Conservation (phyloP, 1,140 invertebrate species). For the Tetragonula clypearis region DNA sequence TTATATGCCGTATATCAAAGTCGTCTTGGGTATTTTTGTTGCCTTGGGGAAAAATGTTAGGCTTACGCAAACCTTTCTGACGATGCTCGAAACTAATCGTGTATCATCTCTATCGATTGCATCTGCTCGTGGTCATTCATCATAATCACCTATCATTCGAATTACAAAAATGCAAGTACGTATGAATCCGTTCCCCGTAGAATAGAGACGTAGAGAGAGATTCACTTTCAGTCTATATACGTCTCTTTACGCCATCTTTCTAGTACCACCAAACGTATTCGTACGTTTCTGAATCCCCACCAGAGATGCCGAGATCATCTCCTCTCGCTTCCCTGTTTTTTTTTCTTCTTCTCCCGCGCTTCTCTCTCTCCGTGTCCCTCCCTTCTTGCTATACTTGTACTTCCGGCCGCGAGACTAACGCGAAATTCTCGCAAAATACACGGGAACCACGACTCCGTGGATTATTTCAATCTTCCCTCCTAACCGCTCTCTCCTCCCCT, state of each 20-base stretch:
- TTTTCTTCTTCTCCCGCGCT: slow-evolving; percentile 49
- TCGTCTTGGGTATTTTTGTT: slow-evolving; percentile 18
- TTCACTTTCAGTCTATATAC: slow-evolving; percentile 47
- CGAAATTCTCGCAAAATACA: slow-evolving; percentile 76
- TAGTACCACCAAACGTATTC: slow-evolving; percentile 44
- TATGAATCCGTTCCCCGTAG: slow-evolving; percentile 56
- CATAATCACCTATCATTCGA: slow-evolving; percentile 32
- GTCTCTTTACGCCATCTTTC: slow-evolving; percentile 50
- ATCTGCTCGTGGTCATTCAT: neutral
- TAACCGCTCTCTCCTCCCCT: neutral
- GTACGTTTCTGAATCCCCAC: slow-evolving; percentile 69
- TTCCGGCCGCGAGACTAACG: slow-evolving; percentile 72
- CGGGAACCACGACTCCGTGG: slow-evolving; percentile 34
- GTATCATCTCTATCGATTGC: neutral
- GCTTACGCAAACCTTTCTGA: neutral
- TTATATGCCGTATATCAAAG: slow-evolving; percentile 1
- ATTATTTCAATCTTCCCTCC: slow-evolving; percentile 15
- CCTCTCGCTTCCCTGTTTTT: slow-evolving; percentile 70
- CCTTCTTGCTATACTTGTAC: slow-evolving; percentile 73
- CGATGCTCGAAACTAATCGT: neutral
- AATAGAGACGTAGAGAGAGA: slow-evolving; percentile 2
- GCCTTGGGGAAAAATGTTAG: slow-evolving; percentile 8
- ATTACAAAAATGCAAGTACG: slow-evolving; percentile 26
- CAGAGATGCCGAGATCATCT: slow-evolving; percentile 27
- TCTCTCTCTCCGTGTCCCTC: slow-evolving; percentile 67